phyloP scores from a whole-genome alignment of 64 coral and sea anemone species.

The Platygyra sinensis region DNA sequence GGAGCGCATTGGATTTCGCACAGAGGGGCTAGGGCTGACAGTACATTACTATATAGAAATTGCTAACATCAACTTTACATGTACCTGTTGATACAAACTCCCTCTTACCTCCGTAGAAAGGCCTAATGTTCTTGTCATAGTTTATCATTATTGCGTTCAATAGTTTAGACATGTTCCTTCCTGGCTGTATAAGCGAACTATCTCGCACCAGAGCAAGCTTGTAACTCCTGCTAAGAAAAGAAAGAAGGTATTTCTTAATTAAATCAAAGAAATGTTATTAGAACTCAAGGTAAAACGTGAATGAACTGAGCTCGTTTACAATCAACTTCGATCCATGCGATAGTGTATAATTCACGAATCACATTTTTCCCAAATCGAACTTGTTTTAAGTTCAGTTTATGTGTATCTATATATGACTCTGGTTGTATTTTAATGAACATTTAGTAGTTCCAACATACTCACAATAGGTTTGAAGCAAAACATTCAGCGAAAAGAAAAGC shows the following conservation, averaged over 20 bases:
- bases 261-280: no score
- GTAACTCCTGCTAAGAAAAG: background rate
- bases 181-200: conserved; percentile 40
- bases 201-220: background rate
- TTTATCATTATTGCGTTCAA: conserved; percentile 44
- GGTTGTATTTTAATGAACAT: background rate
- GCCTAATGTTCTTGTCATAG: conserved; percentile 70
- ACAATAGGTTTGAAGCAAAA: background rate
- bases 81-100: background rate
- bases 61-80: background rate
- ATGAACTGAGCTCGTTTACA: no score
- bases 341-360: no score
- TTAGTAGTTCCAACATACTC: background rate
- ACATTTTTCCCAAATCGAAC: no score
- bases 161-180: conserved; percentile 57
- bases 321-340: no score
- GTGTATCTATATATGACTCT: background rate
- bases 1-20: no score
- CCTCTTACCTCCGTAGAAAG: conserved; percentile 70
- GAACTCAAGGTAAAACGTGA: no score
- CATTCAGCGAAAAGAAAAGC: background rate
- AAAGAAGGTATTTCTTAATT: no score
- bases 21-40: no score
- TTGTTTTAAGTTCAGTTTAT: background rate
- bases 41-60: background rate